phyloP scores from a whole-genome alignment of 2,888 invertebrate species.

The Onchidella celtica region DNA sequence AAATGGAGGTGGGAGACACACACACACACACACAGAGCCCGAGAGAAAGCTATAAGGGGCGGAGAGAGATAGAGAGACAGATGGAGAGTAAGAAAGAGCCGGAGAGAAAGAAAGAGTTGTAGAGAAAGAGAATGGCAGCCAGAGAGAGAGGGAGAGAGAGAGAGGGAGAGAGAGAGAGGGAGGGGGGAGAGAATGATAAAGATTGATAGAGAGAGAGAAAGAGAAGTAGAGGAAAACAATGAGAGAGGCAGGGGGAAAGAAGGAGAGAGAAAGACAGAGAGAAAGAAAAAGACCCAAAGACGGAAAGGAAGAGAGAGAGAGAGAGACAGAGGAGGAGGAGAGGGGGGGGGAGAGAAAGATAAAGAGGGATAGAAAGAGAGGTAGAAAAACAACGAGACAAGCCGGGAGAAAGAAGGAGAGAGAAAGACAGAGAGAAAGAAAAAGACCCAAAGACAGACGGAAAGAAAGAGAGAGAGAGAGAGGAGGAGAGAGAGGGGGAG shows the following conservation, averaged over 20 bases:
- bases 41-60: too few relatives aligned
- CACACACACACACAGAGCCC: too few relatives aligned
- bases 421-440: background rate
- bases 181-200: background rate
- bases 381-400: background rate
- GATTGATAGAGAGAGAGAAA: background rate
- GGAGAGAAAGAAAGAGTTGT: background rate
- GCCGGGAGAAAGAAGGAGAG: background rate
- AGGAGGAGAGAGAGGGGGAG: background rate
- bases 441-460: background rate
- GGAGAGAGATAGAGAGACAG: background rate
- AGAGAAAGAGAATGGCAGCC: background rate
- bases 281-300: background rate
- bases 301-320: background rate
- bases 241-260: background rate
- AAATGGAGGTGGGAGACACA: too few relatives aligned
- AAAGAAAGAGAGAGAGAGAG: background rate
- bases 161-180: background rate
- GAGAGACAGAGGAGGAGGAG: background rate
- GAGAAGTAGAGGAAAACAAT: background rate
- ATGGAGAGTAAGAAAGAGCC: background rate
- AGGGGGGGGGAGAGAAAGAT: background rate
- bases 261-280: background rate
- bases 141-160: background rate
- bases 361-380: background rate